Conservation (phyloP, 23 tunicate species). For the Styela clava region DNA sequence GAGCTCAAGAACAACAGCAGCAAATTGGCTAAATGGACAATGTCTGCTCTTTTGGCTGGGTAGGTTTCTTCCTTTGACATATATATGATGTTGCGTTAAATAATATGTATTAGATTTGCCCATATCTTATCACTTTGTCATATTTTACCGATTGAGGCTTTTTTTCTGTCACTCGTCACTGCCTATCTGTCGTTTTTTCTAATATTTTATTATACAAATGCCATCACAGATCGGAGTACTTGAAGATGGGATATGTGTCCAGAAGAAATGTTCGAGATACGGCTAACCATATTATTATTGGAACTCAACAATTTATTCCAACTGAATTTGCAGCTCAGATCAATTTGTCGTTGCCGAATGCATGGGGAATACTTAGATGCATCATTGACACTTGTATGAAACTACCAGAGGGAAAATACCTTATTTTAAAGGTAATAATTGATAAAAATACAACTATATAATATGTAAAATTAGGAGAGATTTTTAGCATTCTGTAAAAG, state of each 20-base stretch:
- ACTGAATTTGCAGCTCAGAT: constrained; percentile 94
- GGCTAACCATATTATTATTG: constrained; percentile 65
- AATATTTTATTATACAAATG: too few relatives aligned
- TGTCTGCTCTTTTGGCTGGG: constrained; percentile 94
- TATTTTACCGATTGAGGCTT: too few relatives aligned
- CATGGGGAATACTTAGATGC: constrained; percentile 96
- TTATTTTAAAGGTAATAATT: constrained; percentile 90
- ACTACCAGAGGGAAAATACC: constrained; percentile 90
- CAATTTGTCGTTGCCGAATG: constrained; percentile 77
- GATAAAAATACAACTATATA: too few relatives aligned
- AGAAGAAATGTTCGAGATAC: constrained; percentile 87
- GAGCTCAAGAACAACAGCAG: constrained; percentile 96
- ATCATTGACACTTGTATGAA: constrained; percentile 95
- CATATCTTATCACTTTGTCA: not conserved
- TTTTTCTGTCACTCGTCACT: too few relatives aligned
- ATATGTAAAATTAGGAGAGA: not conserved
- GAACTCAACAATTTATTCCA: constrained; percentile 93
- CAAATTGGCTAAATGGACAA: constrained; percentile 97
- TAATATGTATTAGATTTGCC: not conserved
- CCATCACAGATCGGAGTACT: constrained; percentile 71
- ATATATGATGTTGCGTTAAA: not conserved
- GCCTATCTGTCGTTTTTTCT: too few relatives aligned
- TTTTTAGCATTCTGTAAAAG: not conserved
- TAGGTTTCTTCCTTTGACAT: too few relatives aligned
- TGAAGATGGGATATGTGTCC: constrained; percentile 96